Evolutionary conservation across 92 coral and sea anemone genomes (phyloP).

Genomic region (Phymanthus crucifer): DNA sequence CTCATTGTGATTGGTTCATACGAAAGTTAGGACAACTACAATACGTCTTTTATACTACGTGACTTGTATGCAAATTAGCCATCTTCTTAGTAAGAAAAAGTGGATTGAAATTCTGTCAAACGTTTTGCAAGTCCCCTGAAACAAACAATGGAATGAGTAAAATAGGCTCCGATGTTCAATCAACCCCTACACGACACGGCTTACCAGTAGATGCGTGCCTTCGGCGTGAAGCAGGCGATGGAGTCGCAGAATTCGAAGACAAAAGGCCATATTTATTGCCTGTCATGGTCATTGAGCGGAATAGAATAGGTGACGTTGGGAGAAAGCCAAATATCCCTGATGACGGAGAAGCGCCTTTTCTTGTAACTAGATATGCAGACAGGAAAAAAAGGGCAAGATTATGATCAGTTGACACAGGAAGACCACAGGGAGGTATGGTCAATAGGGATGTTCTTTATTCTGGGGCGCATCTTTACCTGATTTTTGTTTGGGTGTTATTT

Average conservation of each 20-base stretch:
- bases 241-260: constrained; percentile 36
- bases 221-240: constrained; percentile 49
- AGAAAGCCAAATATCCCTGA: constrained; percentile 71
- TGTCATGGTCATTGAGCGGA: constrained; percentile 85
- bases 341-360: constrained; percentile 62
- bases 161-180: too few species aligned
- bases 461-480: too few species aligned
- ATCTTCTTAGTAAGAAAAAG: too few species aligned
- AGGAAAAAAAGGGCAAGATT: background rate
- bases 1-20: too few species aligned
- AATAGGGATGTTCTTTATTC: too few species aligned
- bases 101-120: too few species aligned
- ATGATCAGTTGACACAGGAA: background rate
- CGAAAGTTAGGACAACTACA: too few species aligned
- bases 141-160: too few species aligned
- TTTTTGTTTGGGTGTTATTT: constrained; percentile 47
- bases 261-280: constrained; percentile 71
- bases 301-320: constrained; percentile 78
- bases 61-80: too few species aligned
- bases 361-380: constrained; percentile 47
- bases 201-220: constrained; percentile 68
- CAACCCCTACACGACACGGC: background rate
- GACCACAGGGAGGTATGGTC: too few species aligned
- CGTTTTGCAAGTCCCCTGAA: too few species aligned
- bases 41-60: too few species aligned